Base-by-base conservation (phyloP, 2,797 vertebrate genomes). In the Garrulus glandarius region DNA sequence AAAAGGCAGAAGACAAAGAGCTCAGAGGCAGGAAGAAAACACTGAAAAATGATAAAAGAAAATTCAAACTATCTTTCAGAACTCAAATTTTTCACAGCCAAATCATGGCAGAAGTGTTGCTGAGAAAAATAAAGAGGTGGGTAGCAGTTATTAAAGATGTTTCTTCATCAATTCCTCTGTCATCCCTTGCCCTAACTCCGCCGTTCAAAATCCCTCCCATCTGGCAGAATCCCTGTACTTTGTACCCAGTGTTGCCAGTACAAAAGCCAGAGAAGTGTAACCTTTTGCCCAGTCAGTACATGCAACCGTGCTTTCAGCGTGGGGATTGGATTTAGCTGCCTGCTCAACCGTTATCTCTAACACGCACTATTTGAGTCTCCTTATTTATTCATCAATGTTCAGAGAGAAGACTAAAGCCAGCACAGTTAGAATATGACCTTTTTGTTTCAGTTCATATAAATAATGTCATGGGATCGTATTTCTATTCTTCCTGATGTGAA, bases 351-450 rank as follows among this genome's bases (percentile, higher is more conserved):
- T 6, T 75, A 78, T 59, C 60, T 83, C 76, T 84, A 75, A 86
- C n/a, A 15, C 4, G 17, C 14, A 14, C 63, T 76, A 20, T 50
- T 75, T 11, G 23, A 44, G 32, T 47, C 64, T 90, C 76, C 37
- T 96, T 63, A 59, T 70, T 96, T 93, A 94, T 89, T 92, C 64
- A 90, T 88, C 79, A 77, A 6, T 30, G 52, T 74, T 78, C 86
- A 95, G 82, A 52, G 60, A 86, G 36, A 91, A 81, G 34, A 63
- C 65, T 68, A 81, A 91, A 96, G 86, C 84, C 69, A 89, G 46
- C 61, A 61, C 46, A 57, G 56, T n/a, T 55, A 39, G 56, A 88
- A 75, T 82, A 71, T 19, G 56, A 91, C 89, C 76, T 92, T 96
- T 95, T 65, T 77, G 29, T 69, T 85, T 92, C 71, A 74, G 69